A percentile compares a stretch with the other conserved stretches of the same genome.
Evolutionary conservation across 2,888 invertebrate species (phyloP).

Genomic region (Hemistola chrysoprasaria): DNA sequence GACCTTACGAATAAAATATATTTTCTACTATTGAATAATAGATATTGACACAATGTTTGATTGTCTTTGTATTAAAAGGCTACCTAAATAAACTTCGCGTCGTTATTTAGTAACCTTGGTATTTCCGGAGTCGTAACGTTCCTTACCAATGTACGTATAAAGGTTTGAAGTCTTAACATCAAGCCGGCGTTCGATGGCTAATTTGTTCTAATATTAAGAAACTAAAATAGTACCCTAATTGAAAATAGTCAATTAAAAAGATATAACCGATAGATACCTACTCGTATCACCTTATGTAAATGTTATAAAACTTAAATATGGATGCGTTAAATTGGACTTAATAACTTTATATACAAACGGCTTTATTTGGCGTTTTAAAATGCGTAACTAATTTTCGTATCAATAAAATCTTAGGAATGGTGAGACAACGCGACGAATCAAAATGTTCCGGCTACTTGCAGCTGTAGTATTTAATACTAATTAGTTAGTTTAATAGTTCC

Average conservation of each 20-base stretch:
- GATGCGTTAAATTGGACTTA: conserved; percentile 30
- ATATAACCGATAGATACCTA: conserved; percentile 19
- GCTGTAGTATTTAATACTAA: conserved; percentile 27
- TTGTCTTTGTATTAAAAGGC: conserved; percentile 34
- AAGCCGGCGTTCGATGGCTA: neutral
- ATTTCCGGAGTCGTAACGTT: conserved; percentile 7
- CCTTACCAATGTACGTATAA: no score
- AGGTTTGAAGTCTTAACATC: neutral
- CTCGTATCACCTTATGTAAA: conserved; percentile 26
- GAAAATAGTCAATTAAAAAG: conserved; percentile 19
- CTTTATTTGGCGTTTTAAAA: conserved; percentile 30
- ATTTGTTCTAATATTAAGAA: neutral
- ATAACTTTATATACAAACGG: conserved; percentile 23
- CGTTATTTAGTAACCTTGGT: conserved; percentile 10
- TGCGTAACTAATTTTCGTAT: conserved; percentile 27
- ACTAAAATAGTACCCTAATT: conserved; percentile 8
- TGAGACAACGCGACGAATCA: conserved; percentile 18
- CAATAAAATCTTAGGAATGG: conserved; percentile 29
- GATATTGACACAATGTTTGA: conserved; percentile 47
- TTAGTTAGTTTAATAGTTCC: conserved; percentile 24
- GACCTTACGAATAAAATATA: conserved; percentile 62
- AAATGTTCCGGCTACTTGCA: conserved; percentile 22
- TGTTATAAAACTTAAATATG: conserved; percentile 29
- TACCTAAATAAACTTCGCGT: conserved; percentile 17
- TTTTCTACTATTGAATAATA: conserved; percentile 50